Evolutionary conservation across 1,140 invertebrate genomes (phyloP), one percentile per base, ranked within the genome.

Genomic region (Aphaenogaster floridana): DNA sequence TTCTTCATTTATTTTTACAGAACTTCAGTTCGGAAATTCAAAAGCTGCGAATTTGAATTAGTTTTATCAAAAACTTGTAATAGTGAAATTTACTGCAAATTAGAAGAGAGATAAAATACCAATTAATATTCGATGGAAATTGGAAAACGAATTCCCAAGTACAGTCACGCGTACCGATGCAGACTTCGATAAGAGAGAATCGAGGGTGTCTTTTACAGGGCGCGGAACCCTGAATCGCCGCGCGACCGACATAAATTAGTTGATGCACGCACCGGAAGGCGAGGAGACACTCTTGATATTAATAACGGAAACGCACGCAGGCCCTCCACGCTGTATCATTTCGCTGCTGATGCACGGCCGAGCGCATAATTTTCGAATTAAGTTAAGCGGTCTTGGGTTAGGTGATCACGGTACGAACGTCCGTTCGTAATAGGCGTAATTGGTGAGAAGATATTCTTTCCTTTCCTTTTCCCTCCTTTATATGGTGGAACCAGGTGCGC

Each of bases 401-500:
- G 89, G 66, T 83, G 89, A 89, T 89, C 76, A 81, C 13, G 88
- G 84, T 83, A 54, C 39, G 77, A 69, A 89, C 71, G 61, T 77
- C 69, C 63, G 76, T 81, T 57, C 68, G 80, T 89, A 85, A 79
- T 59, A 86, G 74, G 15, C 54, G 50, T 90, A 90, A 90, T 90
- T 87, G 88, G 86, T 61, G 80, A 76, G 50, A 81, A 71, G 68
- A 74, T 76, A 74, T 79, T 72, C 81, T 54, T 72, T 21, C 21
- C 17, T 84, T 61, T 57, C 36, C 36, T 42, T 42, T 66, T 63
- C n/a, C 36, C 52, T 74, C 69, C 64, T 76, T 50, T 21, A 21
- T 48, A 45, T 17, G 45, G 8, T 13, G 48, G 36, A 39, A 90
- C 92, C 92, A 93, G 91, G 92, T 93, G 91, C 89, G 79, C 88